Evolutionary conservation across 1,140 invertebrate genomes (phyloP).

Genomic region (Babylonia areolata): DNA sequence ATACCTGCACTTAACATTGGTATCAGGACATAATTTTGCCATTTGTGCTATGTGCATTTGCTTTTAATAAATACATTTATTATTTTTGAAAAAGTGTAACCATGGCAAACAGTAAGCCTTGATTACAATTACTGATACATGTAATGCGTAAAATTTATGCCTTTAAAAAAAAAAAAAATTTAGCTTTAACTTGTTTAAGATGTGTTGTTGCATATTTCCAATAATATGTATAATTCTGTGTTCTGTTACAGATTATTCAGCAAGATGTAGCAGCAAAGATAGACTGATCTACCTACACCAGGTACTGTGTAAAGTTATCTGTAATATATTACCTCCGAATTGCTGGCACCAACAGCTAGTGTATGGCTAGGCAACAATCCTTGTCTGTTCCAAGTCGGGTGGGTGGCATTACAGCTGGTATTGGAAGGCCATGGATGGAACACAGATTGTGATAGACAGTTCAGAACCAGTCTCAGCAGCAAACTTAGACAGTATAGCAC

Average conservation of each 20-base stretch:
- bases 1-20: too few relatives aligned
- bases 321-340: not conserved
- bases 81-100: too few relatives aligned
- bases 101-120: too few relatives aligned
- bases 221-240: too few relatives aligned
- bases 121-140: too few relatives aligned
- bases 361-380: not conserved
- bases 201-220: too few relatives aligned
- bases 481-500: slow-evolving; percentile 21
- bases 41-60: too few relatives aligned
- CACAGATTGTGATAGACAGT: slow-evolving; percentile 27
- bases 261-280: slow-evolving; percentile 17
- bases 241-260: not conserved
- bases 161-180: too few relatives aligned
- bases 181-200: too few relatives aligned
- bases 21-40: too few relatives aligned
- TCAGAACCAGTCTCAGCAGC: slow-evolving; percentile 29
- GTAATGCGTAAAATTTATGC: too few relatives aligned
- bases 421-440: slow-evolving; percentile 34
- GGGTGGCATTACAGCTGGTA: not conserved
- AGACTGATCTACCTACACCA: not conserved
- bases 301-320: not conserved
- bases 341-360: slow-evolving; percentile 8
- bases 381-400: not conserved
- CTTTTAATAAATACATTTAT: too few relatives aligned